A percentile compares a stretch with the other conserved stretches of the same genome.
These are phyloP conservation scores for Cerastis rubricosa DNA, from an alignment of 2,888 invertebrate species.

Conservation along the genomic window DNA sequence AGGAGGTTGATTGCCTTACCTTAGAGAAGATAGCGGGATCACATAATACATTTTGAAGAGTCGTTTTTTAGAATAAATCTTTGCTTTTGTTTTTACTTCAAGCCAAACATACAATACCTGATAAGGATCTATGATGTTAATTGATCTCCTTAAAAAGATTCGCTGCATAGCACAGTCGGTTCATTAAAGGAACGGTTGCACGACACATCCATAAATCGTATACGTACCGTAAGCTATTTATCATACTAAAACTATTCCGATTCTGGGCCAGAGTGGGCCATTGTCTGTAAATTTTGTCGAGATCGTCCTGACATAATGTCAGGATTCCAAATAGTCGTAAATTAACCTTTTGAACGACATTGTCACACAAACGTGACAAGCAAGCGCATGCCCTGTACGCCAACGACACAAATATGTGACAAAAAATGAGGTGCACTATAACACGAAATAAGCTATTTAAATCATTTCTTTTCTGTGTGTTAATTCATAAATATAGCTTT, in stretches of 20 bases:
- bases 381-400: no score
- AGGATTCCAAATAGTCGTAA: neutral
- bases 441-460: no score
- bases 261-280: neutral
- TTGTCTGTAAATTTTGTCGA: neutral
- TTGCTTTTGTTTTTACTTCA: neutral
- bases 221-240: neutral
- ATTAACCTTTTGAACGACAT: no score
- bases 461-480: no score
- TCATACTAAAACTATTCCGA: neutral
- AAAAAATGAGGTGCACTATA: no score
- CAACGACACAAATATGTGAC: no score
- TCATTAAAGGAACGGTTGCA: slow-evolving; percentile 9
- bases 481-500: no score
- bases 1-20: neutral
- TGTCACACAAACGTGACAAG: no score
- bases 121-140: slow-evolving; percentile 4
- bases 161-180: slow-evolving; percentile 3
- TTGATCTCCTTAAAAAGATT: slow-evolving; percentile 2
- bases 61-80: neutral
- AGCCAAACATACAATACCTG: neutral
- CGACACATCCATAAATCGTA: neutral
- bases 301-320: neutral
- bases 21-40: no score
- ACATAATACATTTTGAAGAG: neutral